Evolutionary conservation across 1,140 invertebrate species (phyloP).

Genomic region (Panulirus ornatus): DNA sequence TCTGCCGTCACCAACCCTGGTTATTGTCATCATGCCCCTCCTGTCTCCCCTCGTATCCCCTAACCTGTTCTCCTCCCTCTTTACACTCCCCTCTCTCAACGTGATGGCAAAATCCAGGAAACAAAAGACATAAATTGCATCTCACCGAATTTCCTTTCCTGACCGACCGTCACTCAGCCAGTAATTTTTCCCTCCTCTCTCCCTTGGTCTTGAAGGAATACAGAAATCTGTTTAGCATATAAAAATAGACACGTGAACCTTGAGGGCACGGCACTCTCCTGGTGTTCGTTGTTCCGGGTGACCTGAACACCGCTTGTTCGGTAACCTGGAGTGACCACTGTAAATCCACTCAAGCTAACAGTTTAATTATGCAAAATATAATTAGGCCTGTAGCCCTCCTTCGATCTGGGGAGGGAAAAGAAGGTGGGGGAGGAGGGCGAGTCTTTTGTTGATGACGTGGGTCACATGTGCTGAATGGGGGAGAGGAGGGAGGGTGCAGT

Average conservation of each 20-base stretch:
- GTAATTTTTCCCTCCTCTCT: neutral
- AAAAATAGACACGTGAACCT: neutral
- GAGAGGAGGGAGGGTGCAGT: neutral
- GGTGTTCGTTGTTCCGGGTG: no score
- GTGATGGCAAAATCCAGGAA: neutral
- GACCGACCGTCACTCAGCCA: neutral
- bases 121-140: neutral
- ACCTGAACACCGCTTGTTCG: no score
- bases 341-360: no score
- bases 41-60: no score
- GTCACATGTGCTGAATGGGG: neutral
- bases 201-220: neutral
- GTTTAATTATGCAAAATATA: no score
- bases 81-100: neutral
- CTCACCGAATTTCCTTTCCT: no score
- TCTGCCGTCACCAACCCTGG: no score
- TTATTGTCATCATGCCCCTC: no score
- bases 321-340: no score
- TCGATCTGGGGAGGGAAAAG: neutral
- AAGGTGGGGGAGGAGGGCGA: neutral
- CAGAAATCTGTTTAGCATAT: neutral
- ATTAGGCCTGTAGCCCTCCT: neutral
- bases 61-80: no score
- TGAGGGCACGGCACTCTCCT: no score
- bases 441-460: neutral